Evolutionary conservation across 1,140 invertebrate genomes (phyloP).

Genomic region (Drosophila mayri): DNA sequence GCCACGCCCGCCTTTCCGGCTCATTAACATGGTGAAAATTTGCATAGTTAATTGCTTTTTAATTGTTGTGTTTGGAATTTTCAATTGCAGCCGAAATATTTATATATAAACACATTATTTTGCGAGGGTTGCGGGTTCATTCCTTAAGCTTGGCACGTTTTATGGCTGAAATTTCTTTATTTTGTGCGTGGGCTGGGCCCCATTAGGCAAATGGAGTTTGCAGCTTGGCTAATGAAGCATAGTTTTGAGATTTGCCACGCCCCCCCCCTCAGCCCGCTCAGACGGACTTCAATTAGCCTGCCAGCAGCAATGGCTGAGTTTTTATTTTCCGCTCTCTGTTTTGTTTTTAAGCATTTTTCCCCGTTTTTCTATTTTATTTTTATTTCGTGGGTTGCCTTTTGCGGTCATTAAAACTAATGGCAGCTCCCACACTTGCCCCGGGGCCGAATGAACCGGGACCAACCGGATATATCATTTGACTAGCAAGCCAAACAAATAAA

Average conservation of each 20-base stretch:
- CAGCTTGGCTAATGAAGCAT: constrained; percentile 69
- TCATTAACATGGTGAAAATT: constrained; percentile 50
- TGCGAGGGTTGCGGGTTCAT: constrained; percentile 17
- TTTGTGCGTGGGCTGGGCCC: constrained; percentile 34
- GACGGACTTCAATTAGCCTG: constrained; percentile 69
- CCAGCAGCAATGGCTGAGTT: constrained; percentile 40
- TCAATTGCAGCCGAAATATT: constrained; percentile 47
- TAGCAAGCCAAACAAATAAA: constrained; percentile 59
- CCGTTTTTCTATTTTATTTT: constrained; percentile 1
- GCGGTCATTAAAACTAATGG: constrained; percentile 75
- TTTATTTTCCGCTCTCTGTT: constrained; percentile 45
- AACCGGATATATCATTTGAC: constrained; percentile 73
- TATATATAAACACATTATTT: constrained; percentile 1
- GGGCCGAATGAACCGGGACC: constrained; percentile 32
- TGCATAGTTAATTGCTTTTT: constrained; percentile 73
- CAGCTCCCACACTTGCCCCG: constrained; percentile 36
- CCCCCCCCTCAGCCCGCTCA: constrained; percentile 6
- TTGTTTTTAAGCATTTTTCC: constrained; percentile 33
- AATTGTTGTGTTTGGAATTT: constrained; percentile 65
- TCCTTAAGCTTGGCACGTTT: constrained; percentile 63
- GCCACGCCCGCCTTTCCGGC: constrained; percentile 18
- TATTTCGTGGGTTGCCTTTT: constrained; percentile 28
- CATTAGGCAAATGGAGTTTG: constrained; percentile 72
- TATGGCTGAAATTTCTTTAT: constrained; percentile 47
- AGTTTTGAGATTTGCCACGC: constrained; percentile 63